phyloP scores from a whole-genome alignment of 2,797 vertebrate species.

The Sorex maritimensis region DNA sequence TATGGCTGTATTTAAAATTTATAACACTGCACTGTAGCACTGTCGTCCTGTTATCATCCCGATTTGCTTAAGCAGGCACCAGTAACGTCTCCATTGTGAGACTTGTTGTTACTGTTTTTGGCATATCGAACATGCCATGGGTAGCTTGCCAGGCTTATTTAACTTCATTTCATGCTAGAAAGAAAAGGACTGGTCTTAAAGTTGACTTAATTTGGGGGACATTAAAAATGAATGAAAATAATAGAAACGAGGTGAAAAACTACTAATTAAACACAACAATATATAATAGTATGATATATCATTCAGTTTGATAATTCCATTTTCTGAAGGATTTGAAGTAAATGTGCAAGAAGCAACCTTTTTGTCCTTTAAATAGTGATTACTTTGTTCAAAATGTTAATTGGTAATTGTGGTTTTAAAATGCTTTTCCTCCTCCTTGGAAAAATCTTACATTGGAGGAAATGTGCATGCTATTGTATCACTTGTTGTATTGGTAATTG shows the following conservation, averaged over 20 bases:
- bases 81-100: no score
- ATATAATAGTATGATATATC: conserved; percentile 32
- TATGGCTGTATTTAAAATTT: conserved; percentile 61
- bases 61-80: no score
- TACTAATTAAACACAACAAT: not conserved
- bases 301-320: not conserved
- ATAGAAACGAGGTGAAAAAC: not conserved
- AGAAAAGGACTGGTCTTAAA: conserved; percentile 47
- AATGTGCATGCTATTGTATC: not conserved
- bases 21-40: not conserved
- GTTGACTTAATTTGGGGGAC: conserved; percentile 12
- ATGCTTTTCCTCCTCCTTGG: not conserved
- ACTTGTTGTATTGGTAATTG: not conserved
- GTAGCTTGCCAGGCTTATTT: not conserved
- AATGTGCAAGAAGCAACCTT: conserved; percentile 80
- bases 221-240: conserved; percentile 35
- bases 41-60: no score
- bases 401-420: not conserved
- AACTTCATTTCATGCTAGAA: conserved; percentile 26
- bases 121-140: no score
- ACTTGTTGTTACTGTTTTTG: no score
- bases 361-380: conserved; percentile 66
- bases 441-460: conserved; percentile 3
- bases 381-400: conserved; percentile 72
- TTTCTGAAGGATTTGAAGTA: conserved; percentile 35